A percentile compares a stretch with the other conserved stretches of the same genome.
These are phyloP conservation scores for Sitta europaea DNA, from an alignment of 2,113 vertebrate species.

Conservation along the genomic window DNA sequence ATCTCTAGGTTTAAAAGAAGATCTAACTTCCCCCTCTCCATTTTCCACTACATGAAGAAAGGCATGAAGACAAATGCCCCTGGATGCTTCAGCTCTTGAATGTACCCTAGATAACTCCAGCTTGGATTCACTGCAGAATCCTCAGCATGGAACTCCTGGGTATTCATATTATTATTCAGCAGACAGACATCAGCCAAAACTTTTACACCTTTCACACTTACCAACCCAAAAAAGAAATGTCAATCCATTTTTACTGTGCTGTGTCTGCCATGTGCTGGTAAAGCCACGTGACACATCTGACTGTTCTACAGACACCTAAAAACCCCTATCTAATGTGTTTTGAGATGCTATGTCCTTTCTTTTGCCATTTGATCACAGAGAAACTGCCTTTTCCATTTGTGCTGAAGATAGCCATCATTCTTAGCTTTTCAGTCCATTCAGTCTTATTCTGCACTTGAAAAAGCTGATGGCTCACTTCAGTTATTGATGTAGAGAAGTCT, in stretches of 20 bases:
- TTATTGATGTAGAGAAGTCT: background rate
- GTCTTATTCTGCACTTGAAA: background rate
- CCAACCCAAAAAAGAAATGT: background rate
- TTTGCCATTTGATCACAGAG: background rate
- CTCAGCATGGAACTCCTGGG: background rate
- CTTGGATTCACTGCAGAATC: background rate
- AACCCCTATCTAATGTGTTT: background rate
- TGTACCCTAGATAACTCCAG: background rate
- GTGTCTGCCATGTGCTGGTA: background rate
- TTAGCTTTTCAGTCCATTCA: background rate
- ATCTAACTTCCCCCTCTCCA: background rate
- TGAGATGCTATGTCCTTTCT: background rate
- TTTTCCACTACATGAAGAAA: background rate
- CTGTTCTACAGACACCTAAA: background rate
- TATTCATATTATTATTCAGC: accelerated
- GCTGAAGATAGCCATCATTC: background rate
- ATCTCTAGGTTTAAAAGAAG: background rate
- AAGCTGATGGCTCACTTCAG: background rate
- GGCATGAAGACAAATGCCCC: background rate
- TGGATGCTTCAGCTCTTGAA: background rate
- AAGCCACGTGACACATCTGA: background rate
- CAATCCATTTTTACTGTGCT: background rate
- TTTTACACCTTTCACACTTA: background rate
- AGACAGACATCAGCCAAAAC: background rate
- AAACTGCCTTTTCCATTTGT: background rate